Base-by-base conservation (phyloP, 1,140 invertebrate species). In the Bicyclus anynana region DNA sequence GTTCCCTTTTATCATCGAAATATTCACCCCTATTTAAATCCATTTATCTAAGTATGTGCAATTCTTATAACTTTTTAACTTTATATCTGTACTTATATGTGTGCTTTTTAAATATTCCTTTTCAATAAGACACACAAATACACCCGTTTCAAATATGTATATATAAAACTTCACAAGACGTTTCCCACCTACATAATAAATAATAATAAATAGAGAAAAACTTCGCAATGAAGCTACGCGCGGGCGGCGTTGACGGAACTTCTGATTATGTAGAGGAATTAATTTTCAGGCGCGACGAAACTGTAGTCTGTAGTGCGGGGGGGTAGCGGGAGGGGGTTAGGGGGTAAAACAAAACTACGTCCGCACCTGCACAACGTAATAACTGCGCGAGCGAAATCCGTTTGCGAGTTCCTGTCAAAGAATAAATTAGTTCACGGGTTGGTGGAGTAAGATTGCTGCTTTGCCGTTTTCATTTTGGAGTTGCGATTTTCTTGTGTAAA, bases 191-290 rank as follows among this genome's bases (percentile, higher is more conserved):
- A 33, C 29, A 0, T 33, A 6, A 12, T 12, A 12, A 33, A 44
- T 49, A 42, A 48, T 40, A 59, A n/a, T 62, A 50, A 65, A 72
- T 63, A 60, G 63, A 70, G 63, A 74, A 62, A 62, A 64, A 59
- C 59, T 57, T 64, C 57, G 67, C 61, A 58, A 65, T 80, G 69
- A 77, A 81, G 75, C 73, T 80, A 81, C 75, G 35, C 55, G 61
- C 65, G 69, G 60, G 68, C 69, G 62, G 60, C 64, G 69, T 62
- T 75, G 62, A 74, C 80, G 80, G 80, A 87, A 84, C 65, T 84
- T 82, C 65, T 84, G 81, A 87, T 87, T 87, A 87, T 79, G 81
- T 87, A 84, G 77, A 83, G 81, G 81, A 87, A 87, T 87, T 87
- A 87, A 84, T 87, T 84, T 84, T 75, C 78, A 80, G 81, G 67